These are phyloP conservation scores for Nestor notabilis DNA, from an alignment of 2,113 vertebrate genomes.

Conservation along the genomic window DNA sequence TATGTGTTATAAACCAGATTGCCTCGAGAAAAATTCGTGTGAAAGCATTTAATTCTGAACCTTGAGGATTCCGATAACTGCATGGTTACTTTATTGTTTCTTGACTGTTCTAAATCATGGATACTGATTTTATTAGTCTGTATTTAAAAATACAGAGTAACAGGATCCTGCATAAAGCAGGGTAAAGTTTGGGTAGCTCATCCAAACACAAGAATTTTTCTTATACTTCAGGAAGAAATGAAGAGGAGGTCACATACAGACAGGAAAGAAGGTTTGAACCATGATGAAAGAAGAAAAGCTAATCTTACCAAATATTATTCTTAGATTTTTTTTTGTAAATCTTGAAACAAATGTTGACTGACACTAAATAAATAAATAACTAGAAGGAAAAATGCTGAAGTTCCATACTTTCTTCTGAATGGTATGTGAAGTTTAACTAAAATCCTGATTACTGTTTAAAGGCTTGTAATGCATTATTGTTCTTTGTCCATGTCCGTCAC, in stretches of 20 bases:
- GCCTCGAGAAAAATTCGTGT: neutral
- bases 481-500: neutral
- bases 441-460: neutral
- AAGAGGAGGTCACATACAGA: neutral
- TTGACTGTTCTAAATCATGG: neutral
- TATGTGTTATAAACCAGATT: accelerated
- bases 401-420: neutral
- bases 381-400: neutral
- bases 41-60: neutral
- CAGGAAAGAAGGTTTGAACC: neutral
- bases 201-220: neutral
- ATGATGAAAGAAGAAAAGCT: neutral
- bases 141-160: conserved; percentile 3
- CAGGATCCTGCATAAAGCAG: neutral
- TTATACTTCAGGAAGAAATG: neutral
- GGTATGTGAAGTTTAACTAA: conserved; percentile 40
- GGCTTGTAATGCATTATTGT: neutral
- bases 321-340: neutral
- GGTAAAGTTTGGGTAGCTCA: conserved; percentile 21
- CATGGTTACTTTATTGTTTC: neutral
- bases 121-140: neutral
- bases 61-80: neutral
- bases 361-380: conserved; percentile 5
- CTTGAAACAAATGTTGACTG: neutral
- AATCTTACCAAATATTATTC: neutral